Percentiles rank a stretch among this genome's conserved stretches.
phyloP scores from a whole-genome alignment of 37 sponge, comb jelly and placozoan species.

The Petrosia ficiformis region DNA sequence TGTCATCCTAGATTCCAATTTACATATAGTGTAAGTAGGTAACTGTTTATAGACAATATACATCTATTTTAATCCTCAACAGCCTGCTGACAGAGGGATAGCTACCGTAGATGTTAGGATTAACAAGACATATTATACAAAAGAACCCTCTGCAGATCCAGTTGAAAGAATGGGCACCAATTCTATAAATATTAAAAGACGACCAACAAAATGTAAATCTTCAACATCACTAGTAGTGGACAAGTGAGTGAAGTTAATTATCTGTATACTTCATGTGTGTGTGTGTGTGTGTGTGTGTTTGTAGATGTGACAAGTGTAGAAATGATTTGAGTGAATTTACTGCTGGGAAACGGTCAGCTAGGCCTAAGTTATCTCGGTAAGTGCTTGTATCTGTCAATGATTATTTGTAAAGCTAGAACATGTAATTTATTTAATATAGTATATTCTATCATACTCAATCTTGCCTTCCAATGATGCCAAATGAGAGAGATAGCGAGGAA shows the following conservation, averaged over 20 bases:
- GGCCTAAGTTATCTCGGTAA: neutral
- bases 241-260: slow-evolving; percentile 30
- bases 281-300: too few species aligned
- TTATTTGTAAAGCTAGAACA: neutral
- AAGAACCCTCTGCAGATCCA: slow-evolving; percentile 22
- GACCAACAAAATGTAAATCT: slow-evolving; percentile 21
- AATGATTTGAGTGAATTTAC: neutral
- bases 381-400: neutral
- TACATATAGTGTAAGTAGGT: slow-evolving; percentile 64
- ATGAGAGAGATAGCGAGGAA: slow-evolving; percentile 72
- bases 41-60: too few species aligned
- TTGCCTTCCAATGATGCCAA: slow-evolving; percentile 55
- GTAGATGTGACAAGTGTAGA: neutral
- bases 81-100: slow-evolving; percentile 21
- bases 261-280: too few species aligned
- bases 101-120: slow-evolving; percentile 54
- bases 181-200: slow-evolving; percentile 11
- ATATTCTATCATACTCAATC: slow-evolving; percentile 65
- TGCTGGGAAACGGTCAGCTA: neutral
- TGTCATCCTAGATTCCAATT: slow-evolving; percentile 81
- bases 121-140: slow-evolving; percentile 50
- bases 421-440: slow-evolving; percentile 18
- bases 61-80: neutral
- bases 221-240: slow-evolving; percentile 38
- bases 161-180: slow-evolving; percentile 19